Evolutionary conservation across 30 jellyfish, hydroid and myxozoan species (phyloP).

Genomic region (Aurelia coerulea): DNA sequence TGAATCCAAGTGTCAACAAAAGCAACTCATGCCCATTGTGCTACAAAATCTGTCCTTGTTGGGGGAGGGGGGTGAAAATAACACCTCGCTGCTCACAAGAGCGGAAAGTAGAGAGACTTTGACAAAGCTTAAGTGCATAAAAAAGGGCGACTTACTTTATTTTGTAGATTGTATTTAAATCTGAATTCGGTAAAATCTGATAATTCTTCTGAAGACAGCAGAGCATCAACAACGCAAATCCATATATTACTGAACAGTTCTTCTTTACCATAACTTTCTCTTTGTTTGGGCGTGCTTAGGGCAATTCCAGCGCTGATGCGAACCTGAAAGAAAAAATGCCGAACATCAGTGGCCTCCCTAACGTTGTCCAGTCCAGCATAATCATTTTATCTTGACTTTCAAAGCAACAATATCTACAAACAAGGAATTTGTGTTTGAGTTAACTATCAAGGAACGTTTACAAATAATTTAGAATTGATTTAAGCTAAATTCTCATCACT

Average conservation of each 20-base stretch:
- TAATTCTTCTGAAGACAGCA: constrained; percentile 80
- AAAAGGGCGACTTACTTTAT: constrained; percentile 51
- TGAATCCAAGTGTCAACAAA: no score
- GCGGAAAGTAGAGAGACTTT: neutral
- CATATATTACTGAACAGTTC: constrained; percentile 52
- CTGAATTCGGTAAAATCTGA: constrained; percentile 95
- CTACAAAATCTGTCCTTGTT: no score
- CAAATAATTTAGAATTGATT: no score
- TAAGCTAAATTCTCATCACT: no score
- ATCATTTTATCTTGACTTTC: no score
- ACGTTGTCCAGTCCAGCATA: no score
- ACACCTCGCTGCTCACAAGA: neutral
- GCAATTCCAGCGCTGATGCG: constrained; percentile 97
- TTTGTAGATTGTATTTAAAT: constrained; percentile 84
- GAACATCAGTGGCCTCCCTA: no score
- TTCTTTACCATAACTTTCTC: constrained; percentile 69
- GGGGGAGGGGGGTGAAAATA: no score
- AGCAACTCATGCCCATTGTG: no score
- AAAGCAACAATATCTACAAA: no score
- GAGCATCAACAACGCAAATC: constrained; percentile 67
- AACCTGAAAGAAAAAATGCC: constrained; percentile 48
- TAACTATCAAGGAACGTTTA: no score
- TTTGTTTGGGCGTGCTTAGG: constrained; percentile 46
- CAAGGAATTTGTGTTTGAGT: no score
- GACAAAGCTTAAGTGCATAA: neutral